phyloP scores from a whole-genome alignment of 2,113 vertebrate species.

The Callorhinus ursinus region DNA sequence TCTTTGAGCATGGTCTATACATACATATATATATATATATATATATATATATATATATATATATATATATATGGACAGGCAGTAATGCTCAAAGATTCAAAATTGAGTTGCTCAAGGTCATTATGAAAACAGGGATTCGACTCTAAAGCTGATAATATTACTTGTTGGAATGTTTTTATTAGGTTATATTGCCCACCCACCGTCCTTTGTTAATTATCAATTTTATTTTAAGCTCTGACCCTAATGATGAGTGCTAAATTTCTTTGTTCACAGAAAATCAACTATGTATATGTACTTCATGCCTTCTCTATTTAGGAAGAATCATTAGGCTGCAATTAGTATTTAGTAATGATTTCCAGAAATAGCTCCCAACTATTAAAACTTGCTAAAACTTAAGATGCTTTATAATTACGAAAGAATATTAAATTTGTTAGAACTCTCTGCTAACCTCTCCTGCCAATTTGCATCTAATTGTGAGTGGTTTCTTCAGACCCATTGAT shows the following conservation, averaged over 20 bases:
- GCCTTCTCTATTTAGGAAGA: not conserved
- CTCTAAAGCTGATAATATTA: not conserved
- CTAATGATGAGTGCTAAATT: constrained; percentile 27
- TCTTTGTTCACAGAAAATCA: constrained; percentile 25
- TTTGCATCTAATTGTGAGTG: constrained; percentile 11
- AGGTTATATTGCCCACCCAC: not conserved
- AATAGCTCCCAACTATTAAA: not conserved
- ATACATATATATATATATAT: not conserved
- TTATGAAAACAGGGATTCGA: not conserved
- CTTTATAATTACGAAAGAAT: constrained; percentile 31
- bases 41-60: not conserved
- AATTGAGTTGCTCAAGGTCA: not conserved
- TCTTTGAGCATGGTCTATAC: not conserved
- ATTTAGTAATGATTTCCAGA: constrained; percentile 20
- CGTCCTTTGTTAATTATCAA: constrained; percentile 30
- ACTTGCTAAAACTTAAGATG: not conserved
- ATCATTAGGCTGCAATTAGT: not conserved
- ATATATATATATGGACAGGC: not conserved
- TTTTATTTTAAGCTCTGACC: constrained; percentile 44
- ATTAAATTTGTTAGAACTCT: not conserved
- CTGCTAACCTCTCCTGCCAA: not conserved
- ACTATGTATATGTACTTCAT: not conserved
- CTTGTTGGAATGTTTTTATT: constrained; percentile 16
- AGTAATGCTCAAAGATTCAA: not conserved
- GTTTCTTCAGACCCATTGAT: not conserved